A percentile compares a stretch with the other conserved stretches of the same genome.
phyloP scores from a whole-genome alignment of 2,797 vertebrate genomes.

The Ceyx erithaca region DNA sequence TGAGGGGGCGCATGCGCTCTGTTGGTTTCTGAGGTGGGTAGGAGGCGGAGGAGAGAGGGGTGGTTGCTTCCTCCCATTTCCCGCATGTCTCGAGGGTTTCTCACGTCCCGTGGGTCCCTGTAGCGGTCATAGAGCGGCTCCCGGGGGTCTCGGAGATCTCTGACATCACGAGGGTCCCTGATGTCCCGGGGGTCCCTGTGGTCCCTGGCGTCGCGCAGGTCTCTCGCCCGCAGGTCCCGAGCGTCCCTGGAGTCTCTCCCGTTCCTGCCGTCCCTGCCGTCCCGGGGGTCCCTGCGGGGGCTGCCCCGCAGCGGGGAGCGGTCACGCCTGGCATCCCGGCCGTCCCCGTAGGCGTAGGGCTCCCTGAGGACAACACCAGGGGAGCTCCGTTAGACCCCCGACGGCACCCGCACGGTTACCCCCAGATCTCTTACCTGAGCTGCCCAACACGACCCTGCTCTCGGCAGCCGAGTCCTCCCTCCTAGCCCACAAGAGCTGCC shows the following conservation, averaged over 20 bases:
- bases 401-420: rapidly evolving
- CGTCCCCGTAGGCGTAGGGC: constrained; percentile 77
- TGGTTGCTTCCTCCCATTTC: neutral
- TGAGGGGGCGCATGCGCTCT: neutral
- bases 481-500: constrained; percentile 16
- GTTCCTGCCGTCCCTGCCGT: constrained; percentile 86
- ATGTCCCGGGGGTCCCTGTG: constrained; percentile 79
- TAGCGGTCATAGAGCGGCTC: constrained; percentile 69
- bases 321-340: constrained; percentile 78
- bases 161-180: constrained; percentile 75
- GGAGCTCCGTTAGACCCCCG: constrained; percentile 54
- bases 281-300: constrained; percentile 82
- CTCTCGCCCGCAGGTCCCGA: constrained; percentile 75
- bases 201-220: constrained; percentile 76
- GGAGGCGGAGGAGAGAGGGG: constrained; percentile 12
- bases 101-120: constrained; percentile 64
- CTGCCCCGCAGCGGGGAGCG: constrained; percentile 83
- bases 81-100: constrained; percentile 72
- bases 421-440: constrained; percentile 32
- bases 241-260: constrained; percentile 83
- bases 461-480: constrained; percentile 27
- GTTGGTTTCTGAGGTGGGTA: neutral
- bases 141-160: constrained; percentile 76
- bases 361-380: constrained; percentile 77
- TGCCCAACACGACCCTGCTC: neutral